These are phyloP conservation scores for Spheniscus mendiculus DNA, from an alignment of 2,113 vertebrate genomes.

Conservation along the genomic window DNA sequence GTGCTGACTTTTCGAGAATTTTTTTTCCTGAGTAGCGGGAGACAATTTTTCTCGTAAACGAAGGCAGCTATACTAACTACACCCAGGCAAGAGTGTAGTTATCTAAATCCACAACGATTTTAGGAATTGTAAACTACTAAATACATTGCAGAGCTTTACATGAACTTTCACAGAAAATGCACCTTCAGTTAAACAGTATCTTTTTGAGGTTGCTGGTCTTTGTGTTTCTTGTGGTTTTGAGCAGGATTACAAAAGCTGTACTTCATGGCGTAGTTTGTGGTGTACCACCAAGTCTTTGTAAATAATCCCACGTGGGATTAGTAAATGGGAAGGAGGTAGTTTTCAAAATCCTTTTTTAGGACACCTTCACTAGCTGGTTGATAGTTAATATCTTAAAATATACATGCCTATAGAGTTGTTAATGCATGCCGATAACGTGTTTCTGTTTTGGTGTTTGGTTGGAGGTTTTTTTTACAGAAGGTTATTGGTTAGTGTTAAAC, in stretches of 20 bases:
- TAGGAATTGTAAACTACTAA: not conserved
- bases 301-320: not conserved
- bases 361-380: not conserved
- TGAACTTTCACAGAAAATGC: not conserved
- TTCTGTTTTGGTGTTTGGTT: not conserved
- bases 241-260: not conserved
- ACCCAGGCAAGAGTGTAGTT: not conserved
- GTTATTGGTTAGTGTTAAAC: not conserved
- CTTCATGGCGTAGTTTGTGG: not conserved
- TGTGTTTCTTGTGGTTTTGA: not conserved
- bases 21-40: not conserved
- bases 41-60: not conserved
- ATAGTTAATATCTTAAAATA: not conserved
- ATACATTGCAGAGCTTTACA: not conserved
- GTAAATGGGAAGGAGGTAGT: not conserved
- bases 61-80: not conserved
- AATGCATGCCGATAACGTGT: fast-evolving
- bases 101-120: fast-evolving
- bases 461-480: not conserved
- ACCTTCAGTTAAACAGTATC: not conserved
- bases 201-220: not conserved
- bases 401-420: not conserved
- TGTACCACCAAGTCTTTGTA: not conserved
- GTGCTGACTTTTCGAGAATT: not conserved
- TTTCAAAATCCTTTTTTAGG: not conserved